Conservation (phyloP, 2,113 vertebrate genomes). For the Xiphophorus maculatus region DNA sequence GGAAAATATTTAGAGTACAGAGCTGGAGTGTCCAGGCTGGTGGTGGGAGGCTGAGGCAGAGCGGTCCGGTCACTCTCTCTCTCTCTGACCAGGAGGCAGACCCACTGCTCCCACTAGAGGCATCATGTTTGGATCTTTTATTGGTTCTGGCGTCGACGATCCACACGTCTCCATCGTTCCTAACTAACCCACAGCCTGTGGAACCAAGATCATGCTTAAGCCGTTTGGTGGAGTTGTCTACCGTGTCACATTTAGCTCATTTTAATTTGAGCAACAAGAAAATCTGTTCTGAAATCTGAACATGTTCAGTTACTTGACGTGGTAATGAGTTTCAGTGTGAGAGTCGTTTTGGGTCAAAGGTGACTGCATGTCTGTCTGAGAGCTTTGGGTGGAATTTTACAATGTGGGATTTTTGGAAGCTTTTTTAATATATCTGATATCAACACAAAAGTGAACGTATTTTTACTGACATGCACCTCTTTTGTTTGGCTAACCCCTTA, state of each 20-base stretch:
- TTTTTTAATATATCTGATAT: neutral
- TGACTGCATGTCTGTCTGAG: neutral
- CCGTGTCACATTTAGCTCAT: neutral
- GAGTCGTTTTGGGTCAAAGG: neutral
- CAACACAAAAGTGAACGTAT: neutral
- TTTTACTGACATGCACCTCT: neutral
- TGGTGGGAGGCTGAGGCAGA: no score
- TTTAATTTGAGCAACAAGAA: neutral
- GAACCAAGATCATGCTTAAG: neutral
- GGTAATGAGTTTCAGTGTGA: neutral
- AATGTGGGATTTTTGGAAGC: neutral
- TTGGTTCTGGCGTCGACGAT: no score
- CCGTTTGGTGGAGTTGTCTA: neutral
- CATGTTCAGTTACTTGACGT: neutral
- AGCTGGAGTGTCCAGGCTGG: no score
- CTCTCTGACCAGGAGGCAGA: no score
- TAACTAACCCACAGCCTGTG: neutral
- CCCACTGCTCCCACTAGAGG: neutral
- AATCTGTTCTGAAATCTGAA: neutral
- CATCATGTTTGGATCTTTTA: neutral
- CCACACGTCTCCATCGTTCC: neutral
- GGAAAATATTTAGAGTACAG: neutral
- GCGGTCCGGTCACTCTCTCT: no score
- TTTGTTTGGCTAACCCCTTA: neutral
- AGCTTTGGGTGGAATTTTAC: neutral